Evolutionary conservation across 2,888 invertebrate genomes (phyloP).

Genomic region (Idaea biselata): DNA sequence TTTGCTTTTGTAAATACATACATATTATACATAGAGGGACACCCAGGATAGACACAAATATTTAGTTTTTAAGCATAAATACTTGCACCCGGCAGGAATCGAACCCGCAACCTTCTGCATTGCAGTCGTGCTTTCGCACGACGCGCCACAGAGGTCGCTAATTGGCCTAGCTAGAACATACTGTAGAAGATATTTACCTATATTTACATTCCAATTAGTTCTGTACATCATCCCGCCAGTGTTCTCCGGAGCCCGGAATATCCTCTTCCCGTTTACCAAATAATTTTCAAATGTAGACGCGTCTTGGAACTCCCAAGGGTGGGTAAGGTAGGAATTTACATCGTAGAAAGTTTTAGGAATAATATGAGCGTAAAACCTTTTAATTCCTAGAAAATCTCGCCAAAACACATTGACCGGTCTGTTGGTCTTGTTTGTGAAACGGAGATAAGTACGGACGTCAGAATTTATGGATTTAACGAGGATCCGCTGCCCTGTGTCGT

Average conservation of each 20-base stretch:
- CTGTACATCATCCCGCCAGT: slow-evolving; percentile 54
- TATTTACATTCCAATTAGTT: slow-evolving; percentile 74
- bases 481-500: slow-evolving; percentile 53
- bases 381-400: slow-evolving; percentile 86
- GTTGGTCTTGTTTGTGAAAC: slow-evolving; percentile 57
- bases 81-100: no score
- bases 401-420: slow-evolving; percentile 84
- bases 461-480: slow-evolving; percentile 59
- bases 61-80: no score
- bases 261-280: slow-evolving; percentile 76
- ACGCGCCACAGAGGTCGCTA: no score
- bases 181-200: slow-evolving; percentile 37
- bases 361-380: slow-evolving; percentile 82
- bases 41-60: no score
- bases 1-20: no score
- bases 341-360: slow-evolving; percentile 77
- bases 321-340: slow-evolving; percentile 88
- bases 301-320: slow-evolving; percentile 93
- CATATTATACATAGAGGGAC: no score
- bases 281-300: slow-evolving; percentile 83
- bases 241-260: slow-evolving; percentile 67
- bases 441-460: slow-evolving; percentile 47
- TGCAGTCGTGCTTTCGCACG: no score
- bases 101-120: no score
- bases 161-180: no score